Conservation (phyloP, 2,797 vertebrate genomes). For the Enteromius argenteus region DNA sequence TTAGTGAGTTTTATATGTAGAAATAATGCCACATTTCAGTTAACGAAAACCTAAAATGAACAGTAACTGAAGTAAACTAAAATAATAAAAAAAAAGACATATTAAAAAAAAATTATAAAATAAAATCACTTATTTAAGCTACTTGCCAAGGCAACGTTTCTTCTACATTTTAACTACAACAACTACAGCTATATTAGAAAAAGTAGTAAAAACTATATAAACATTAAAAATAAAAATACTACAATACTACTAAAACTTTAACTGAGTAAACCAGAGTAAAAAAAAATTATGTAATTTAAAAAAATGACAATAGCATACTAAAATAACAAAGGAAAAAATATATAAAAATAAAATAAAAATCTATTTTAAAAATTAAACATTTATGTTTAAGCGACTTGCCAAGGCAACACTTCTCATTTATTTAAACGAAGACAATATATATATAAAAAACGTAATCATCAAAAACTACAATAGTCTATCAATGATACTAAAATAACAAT, state of each 20-base stretch:
- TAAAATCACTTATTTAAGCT: neutral
- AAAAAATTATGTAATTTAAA: neutral
- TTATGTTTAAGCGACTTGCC: too few relatives aligned
- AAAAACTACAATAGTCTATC: neutral
- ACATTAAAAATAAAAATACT: neutral
- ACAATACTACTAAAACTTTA: neutral
- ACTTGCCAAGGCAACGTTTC: neutral
- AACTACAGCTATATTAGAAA: neutral
- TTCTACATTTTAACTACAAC: neutral
- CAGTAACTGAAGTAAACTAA: neutral
- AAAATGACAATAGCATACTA: neutral
- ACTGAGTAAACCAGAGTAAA: too few relatives aligned
- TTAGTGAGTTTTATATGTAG: too few relatives aligned
- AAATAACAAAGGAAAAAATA: neutral
- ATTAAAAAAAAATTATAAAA: neutral
- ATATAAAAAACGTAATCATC: neutral
- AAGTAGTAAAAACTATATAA: neutral
- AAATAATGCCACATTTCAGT: too few relatives aligned
- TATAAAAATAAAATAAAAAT: too few relatives aligned
- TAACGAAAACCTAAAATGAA: neutral
- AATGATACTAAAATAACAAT: neutral
- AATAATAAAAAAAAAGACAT: too few relatives aligned
- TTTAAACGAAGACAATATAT: neutral
- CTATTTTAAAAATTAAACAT: too few relatives aligned
- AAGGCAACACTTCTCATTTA: neutral